Percentiles rank a stretch among this genome's conserved stretches.
Evolutionary conservation across 2,888 invertebrate species (phyloP).

Genomic region (Didymodactylos carnosus): DNA sequence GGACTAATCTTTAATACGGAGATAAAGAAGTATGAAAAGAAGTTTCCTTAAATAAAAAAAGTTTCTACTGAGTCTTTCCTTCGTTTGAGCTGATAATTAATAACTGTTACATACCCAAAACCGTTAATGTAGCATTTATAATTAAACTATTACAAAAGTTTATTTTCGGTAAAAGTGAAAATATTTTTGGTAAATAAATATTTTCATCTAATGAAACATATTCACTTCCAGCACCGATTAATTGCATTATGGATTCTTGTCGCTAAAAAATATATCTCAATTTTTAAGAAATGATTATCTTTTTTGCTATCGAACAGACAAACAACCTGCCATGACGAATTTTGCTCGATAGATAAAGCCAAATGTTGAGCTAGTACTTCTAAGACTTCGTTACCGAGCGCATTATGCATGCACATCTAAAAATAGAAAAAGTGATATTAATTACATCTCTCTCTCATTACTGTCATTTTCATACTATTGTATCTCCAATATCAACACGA

Average conservation of each 20-base stretch:
- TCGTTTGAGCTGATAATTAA: not conserved
- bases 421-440: constrained; percentile 17
- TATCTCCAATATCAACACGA: constrained; percentile 63
- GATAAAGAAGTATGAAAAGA: too few relatives aligned
- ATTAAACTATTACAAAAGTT: constrained; percentile 8
- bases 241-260: not conserved
- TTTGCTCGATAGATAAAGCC: not conserved
- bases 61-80: not conserved
- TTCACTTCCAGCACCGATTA: not conserved
- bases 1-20: too few relatives aligned
- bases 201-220: not conserved
- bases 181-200: not conserved
- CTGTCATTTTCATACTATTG: constrained; percentile 49
- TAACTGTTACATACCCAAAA: not conserved
- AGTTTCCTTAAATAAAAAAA: too few relatives aligned
- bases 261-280: not conserved
- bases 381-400: constrained; percentile 43
- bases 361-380: not conserved
- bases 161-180: constrained; percentile 6
- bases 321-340: not conserved
- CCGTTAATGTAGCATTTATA: constrained; percentile 3
- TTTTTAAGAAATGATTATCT: not conserved
- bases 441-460: not conserved
- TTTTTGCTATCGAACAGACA: not conserved
- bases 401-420: constrained; percentile 63